A percentile compares a stretch with the other conserved stretches of the same genome.
phyloP scores from a whole-genome alignment of 2,888 invertebrate species.

The Zaprionus bogoriensis region DNA sequence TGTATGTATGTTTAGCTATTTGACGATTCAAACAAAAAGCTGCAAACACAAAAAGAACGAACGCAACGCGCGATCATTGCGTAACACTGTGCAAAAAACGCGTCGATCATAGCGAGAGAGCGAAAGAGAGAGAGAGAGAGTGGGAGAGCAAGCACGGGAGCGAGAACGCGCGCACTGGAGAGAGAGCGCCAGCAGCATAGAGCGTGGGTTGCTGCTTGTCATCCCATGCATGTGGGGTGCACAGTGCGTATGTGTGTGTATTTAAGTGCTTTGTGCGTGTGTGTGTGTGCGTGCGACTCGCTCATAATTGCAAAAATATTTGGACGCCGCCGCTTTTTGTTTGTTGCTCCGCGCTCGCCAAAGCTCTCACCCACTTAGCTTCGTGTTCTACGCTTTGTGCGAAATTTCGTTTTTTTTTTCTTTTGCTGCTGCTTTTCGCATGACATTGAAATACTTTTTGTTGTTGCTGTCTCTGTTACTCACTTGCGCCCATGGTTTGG shows the following conservation, averaged over 20 bases:
- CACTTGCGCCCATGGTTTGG: constrained; percentile 45
- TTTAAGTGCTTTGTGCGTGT: neutral
- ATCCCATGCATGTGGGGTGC: constrained; percentile 21
- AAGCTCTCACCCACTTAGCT: constrained; percentile 31
- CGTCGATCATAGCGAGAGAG: constrained; percentile 28
- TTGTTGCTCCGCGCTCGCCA: constrained; percentile 35
- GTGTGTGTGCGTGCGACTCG: constrained; percentile 6
- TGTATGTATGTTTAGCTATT: neutral
- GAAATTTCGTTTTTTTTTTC: constrained; percentile 3
- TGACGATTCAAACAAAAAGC: constrained; percentile 36
- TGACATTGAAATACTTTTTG: constrained; percentile 53
- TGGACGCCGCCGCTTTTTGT: constrained; percentile 39
- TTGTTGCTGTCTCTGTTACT: constrained; percentile 29
- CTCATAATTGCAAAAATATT: constrained; percentile 52
- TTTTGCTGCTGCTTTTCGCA: constrained; percentile 45
- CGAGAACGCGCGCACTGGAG: neutral
- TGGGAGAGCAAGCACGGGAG: constrained; percentile 13
- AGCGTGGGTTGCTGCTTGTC: constrained; percentile 25
- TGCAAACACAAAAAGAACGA: constrained; percentile 40
- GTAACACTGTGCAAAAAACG: constrained; percentile 53
- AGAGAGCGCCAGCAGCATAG: constrained; percentile 12
- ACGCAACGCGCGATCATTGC: constrained; percentile 68
- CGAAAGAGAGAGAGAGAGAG: constrained; percentile 4
- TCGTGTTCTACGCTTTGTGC: constrained; percentile 18
- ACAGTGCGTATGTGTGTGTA: neutral